Evolutionary conservation across 1,140 invertebrate species (phyloP).

Genomic region (Globodera ellingtonae): DNA sequence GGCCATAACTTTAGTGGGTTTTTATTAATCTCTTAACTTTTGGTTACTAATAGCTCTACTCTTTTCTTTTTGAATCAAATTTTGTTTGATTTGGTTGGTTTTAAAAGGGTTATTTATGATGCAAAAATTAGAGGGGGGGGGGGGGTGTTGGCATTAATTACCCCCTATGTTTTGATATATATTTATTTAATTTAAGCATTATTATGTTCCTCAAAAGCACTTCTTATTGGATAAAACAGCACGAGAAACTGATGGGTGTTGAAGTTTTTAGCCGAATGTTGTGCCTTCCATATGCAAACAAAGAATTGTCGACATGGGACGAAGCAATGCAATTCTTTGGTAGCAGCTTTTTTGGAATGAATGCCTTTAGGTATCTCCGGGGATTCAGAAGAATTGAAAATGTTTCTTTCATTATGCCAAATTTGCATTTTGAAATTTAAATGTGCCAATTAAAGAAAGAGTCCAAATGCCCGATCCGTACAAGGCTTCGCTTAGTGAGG

Average conservation of each 20-base stretch:
- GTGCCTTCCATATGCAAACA: conserved; percentile 7
- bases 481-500: neutral
- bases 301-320: neutral
- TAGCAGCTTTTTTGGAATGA: neutral
- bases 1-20: too few relatives aligned
- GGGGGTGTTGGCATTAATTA: too few relatives aligned
- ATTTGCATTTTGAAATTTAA: neutral
- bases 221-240: neutral
- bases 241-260: neutral
- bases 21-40: too few relatives aligned
- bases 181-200: neutral
- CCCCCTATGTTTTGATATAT: neutral
- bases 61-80: neutral
- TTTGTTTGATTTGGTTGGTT: neutral
- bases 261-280: neutral
- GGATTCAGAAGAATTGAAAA: too few relatives aligned
- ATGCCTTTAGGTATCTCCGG: too few relatives aligned
- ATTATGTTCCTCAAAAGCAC: neutral
- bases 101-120: too few relatives aligned
- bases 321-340: neutral
- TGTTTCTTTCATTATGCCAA: too few relatives aligned
- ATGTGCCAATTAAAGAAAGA: neutral
- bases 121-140: too few relatives aligned
- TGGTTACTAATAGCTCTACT: too few relatives aligned
- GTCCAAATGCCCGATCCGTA: neutral